phyloP scores from a whole-genome alignment of 2,113 vertebrate genomes.

The Oryctolagus cuniculus region DNA sequence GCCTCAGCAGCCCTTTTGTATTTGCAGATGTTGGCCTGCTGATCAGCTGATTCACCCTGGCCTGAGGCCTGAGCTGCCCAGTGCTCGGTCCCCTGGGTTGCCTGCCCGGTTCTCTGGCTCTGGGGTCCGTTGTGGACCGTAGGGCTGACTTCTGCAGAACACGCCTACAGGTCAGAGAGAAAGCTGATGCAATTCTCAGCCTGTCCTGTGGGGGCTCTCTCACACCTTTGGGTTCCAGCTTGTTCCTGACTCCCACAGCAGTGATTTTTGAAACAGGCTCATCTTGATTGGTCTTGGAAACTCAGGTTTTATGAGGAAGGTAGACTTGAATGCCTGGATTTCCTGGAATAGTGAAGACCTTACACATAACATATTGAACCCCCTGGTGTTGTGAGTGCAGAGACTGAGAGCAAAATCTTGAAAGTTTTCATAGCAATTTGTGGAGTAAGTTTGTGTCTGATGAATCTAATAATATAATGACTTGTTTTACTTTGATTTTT shows the following conservation, averaged over 20 bases:
- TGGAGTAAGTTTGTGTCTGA: neutral
- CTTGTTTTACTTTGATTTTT: neutral
- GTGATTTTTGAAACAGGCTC: neutral
- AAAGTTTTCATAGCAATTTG: neutral
- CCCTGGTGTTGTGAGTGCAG: neutral
- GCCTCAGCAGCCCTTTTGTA: neutral
- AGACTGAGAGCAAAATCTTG: neutral
- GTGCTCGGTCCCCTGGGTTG: neutral
- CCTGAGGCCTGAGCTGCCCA: accelerated
- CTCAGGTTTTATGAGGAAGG: neutral
- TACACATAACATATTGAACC: neutral
- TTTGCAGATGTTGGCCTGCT: neutral
- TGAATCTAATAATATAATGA: neutral
- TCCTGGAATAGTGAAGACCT: neutral
- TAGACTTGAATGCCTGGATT: neutral
- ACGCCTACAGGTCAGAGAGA: neutral
- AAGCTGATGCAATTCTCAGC: neutral
- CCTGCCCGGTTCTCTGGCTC: neutral
- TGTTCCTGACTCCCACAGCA: too few relatives aligned
- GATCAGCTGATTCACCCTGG: neutral
- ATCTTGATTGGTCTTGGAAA: neutral
- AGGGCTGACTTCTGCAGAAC: neutral
- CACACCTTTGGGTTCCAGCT: neutral
- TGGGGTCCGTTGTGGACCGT: too few relatives aligned
- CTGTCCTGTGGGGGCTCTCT: neutral